Conservation (phyloP, 2,797 vertebrate genomes). For the Rhadinocentrus ornatus region DNA sequence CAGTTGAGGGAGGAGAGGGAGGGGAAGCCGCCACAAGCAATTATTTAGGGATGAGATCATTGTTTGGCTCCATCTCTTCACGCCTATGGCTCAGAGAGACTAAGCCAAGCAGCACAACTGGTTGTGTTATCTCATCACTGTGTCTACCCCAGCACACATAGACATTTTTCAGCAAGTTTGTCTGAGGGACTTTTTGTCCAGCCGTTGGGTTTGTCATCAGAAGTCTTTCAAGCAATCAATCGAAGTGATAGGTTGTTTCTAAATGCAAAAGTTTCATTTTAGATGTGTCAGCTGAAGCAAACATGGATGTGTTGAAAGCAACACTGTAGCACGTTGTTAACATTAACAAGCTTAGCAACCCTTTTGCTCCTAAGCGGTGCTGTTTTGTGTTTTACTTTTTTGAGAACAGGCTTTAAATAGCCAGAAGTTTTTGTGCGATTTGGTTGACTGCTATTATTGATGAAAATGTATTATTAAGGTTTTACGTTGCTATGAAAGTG, state of each 20-base stretch:
- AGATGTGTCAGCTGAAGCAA: constrained; percentile 40
- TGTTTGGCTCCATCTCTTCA: constrained; percentile 86
- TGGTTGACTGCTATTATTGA: constrained; percentile 54
- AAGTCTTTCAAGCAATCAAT: constrained; percentile 20
- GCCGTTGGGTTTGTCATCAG: constrained; percentile 45
- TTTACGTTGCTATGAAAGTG: constrained; percentile 61
- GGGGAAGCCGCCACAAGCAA: constrained; percentile 82
- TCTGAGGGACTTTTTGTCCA: constrained; percentile 62
- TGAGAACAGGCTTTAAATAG: constrained; percentile 43
- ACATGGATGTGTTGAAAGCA: constrained; percentile 52
- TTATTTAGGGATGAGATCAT: constrained; percentile 88
- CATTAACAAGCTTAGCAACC: constrained; percentile 56
- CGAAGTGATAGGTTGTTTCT: constrained; percentile 37
- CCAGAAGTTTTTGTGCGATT: constrained; percentile 31
- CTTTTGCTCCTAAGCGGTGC: neutral
- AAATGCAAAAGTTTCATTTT: constrained; percentile 51
- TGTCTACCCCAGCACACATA: constrained; percentile 56
- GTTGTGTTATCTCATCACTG: constrained; percentile 79
- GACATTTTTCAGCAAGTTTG: constrained; percentile 68
- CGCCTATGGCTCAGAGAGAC: constrained; percentile 83
- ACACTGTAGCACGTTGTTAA: constrained; percentile 52
- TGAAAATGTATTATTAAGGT: constrained; percentile 65
- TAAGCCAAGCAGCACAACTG: constrained; percentile 76
- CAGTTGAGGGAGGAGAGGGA: constrained; percentile 62
- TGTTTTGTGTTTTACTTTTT: constrained; percentile 30